Percentiles rank a stretch among this genome's conserved stretches.
Evolutionary conservation across 2,888 invertebrate species (phyloP).

Genomic region (Dasypolia templi): DNA sequence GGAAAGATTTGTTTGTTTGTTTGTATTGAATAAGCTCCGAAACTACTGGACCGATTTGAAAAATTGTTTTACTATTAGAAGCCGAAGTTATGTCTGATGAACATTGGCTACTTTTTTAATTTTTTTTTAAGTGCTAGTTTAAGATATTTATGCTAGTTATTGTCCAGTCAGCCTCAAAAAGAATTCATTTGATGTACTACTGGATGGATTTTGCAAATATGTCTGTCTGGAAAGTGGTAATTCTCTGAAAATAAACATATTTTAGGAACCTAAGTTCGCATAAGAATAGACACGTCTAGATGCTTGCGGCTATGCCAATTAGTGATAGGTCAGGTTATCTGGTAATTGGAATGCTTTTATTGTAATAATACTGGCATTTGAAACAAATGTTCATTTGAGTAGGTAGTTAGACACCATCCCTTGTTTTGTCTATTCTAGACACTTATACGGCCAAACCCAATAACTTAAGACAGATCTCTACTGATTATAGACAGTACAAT

Average conservation of each 20-base stretch:
- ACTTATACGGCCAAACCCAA: no score
- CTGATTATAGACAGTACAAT: no score
- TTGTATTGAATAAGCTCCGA: no score
- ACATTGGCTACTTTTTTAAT: no score
- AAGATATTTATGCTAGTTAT: no score
- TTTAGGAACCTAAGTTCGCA: background rate
- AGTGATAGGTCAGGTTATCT: background rate
- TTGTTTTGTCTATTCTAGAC: conserved; percentile 2
- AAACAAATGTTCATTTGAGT: background rate
- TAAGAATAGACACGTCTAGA: background rate
- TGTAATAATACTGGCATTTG: background rate
- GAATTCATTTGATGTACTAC: background rate
- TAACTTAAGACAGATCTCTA: no score
- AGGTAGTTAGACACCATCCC: background rate
- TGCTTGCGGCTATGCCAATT: background rate
- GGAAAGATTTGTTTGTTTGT: no score
- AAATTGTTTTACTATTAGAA: no score
- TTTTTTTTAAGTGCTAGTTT: no score
- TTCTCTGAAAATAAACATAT: no score
- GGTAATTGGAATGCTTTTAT: background rate
- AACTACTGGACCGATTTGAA: no score
- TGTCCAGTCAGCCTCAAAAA: background rate
- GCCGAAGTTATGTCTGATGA: no score
- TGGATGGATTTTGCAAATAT: background rate
- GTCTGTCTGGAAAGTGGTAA: background rate